These are phyloP conservation scores for Harpalus rubripes DNA, from an alignment of 2,888 invertebrate genomes.

Conservation along the genomic window DNA sequence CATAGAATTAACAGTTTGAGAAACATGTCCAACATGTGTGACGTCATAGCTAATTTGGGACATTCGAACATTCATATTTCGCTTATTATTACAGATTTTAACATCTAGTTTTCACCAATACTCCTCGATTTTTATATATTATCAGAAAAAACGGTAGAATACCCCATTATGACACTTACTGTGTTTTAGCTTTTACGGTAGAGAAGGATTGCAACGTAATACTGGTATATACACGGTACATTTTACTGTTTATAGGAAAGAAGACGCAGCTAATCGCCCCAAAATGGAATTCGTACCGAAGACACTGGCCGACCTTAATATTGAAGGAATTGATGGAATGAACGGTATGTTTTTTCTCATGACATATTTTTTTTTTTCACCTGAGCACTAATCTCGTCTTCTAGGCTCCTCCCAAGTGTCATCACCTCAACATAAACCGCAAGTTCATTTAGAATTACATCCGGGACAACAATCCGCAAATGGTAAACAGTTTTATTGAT, in stretches of 20 bases:
- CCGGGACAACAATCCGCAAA: slow-evolving; percentile 84
- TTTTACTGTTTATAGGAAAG: slow-evolving; percentile 83
- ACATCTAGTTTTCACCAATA: too few species aligned
- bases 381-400: slow-evolving; percentile 72
- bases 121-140: neutral
- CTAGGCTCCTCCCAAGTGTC: slow-evolving; percentile 77
- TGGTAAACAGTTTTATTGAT: slow-evolving; percentile 81
- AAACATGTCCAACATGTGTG: too few species aligned
- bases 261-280: slow-evolving; percentile 93
- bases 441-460: slow-evolving; percentile 77
- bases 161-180: too few species aligned
- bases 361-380: slow-evolving; percentile 67
- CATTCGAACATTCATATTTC: too few species aligned
- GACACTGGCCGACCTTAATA: slow-evolving; percentile 91
- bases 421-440: slow-evolving; percentile 78
- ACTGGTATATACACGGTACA: too few species aligned
- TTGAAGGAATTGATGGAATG: slow-evolving; percentile 84
- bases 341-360: slow-evolving; percentile 80
- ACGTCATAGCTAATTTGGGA: too few species aligned
- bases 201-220: too few species aligned
- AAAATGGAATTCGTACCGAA: slow-evolving; percentile 95
- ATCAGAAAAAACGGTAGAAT: neutral
- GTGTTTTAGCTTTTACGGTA: too few species aligned
- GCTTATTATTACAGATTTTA: too few species aligned
- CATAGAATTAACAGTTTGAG: too few species aligned